Percentiles rank a stretch among this genome's conserved stretches.
These are phyloP conservation scores for Helicolenus hilgendorfi DNA, from an alignment of 2,797 vertebrate species.

Conservation along the genomic window DNA sequence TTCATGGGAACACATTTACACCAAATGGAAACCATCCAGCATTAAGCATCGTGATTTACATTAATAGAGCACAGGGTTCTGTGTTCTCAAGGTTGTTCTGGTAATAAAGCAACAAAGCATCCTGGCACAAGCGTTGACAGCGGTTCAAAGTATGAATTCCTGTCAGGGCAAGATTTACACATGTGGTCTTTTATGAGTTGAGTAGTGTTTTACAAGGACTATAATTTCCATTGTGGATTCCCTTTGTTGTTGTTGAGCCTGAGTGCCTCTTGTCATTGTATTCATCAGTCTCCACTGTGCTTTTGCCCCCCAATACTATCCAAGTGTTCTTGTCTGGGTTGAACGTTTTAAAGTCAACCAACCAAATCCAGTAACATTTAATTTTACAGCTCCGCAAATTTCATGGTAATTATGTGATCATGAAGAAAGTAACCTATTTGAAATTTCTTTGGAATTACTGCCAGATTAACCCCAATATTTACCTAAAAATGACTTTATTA, in stretches of 20 bases:
- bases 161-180: constrained; percentile 14
- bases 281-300: constrained; percentile 23
- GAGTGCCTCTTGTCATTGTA: constrained; percentile 1
- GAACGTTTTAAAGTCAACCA: background rate
- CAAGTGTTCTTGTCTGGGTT: background rate
- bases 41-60: constrained; percentile 12
- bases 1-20: background rate
- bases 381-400: no score
- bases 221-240: background rate
- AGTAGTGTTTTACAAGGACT: constrained; percentile 40
- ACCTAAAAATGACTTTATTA: no score
- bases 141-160: constrained; percentile 20
- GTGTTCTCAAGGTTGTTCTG: constrained; percentile 4
- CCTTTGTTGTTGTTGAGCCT: background rate
- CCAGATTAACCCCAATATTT: no score
- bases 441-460: no score
- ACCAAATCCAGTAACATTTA: no score
- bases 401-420: no score
- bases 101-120: constrained; percentile 17
- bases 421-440: no score
- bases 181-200: constrained; percentile 12
- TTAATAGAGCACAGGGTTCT: background rate
- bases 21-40: constrained; percentile 11
- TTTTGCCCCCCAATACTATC: background rate
- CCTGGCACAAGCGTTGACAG: constrained; percentile 2